Evolutionary conservation across 2,888 invertebrate species (phyloP).

Genomic region (Rhodophaea formosa): DNA sequence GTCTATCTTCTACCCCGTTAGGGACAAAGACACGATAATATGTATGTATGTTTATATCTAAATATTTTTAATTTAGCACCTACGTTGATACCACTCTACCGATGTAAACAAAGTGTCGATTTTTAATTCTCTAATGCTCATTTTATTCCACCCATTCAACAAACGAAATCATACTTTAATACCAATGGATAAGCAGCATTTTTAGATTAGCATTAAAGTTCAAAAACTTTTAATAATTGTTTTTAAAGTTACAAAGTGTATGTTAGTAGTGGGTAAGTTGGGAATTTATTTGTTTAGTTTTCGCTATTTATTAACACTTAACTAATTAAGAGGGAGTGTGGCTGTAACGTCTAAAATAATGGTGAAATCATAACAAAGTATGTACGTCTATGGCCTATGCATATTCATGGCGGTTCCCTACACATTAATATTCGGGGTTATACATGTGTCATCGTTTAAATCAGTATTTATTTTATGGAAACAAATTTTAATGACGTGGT

Average conservation of each 20-base stretch:
- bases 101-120: slow-evolving; percentile 20
- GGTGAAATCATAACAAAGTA: slow-evolving; percentile 44
- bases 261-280: slow-evolving; percentile 38
- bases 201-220: too few relatives aligned
- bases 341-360: slow-evolving; percentile 48
- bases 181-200: slow-evolving; percentile 21
- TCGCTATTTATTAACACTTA: slow-evolving; percentile 42
- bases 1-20: too few relatives aligned
- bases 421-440: slow-evolving; percentile 19
- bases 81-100: neutral
- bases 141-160: slow-evolving; percentile 51
- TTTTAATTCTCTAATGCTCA: slow-evolving; percentile 68
- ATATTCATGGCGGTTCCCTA: slow-evolving; percentile 36
- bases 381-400: slow-evolving; percentile 38
- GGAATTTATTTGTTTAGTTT: slow-evolving; percentile 32
- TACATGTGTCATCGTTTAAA: slow-evolving; percentile 11
- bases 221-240: slow-evolving; percentile 20
- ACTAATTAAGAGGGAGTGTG: slow-evolving; percentile 55
- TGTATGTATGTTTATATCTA: too few relatives aligned
- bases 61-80: neutral
- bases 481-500: slow-evolving; percentile 1
- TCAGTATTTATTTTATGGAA: slow-evolving; percentile 8
- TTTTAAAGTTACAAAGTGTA: slow-evolving; percentile 25
- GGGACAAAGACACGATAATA: too few relatives aligned
- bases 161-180: slow-evolving; percentile 32